phyloP scores from a whole-genome alignment of 2,888 invertebrate genomes.

The Smittia aterrima region DNA sequence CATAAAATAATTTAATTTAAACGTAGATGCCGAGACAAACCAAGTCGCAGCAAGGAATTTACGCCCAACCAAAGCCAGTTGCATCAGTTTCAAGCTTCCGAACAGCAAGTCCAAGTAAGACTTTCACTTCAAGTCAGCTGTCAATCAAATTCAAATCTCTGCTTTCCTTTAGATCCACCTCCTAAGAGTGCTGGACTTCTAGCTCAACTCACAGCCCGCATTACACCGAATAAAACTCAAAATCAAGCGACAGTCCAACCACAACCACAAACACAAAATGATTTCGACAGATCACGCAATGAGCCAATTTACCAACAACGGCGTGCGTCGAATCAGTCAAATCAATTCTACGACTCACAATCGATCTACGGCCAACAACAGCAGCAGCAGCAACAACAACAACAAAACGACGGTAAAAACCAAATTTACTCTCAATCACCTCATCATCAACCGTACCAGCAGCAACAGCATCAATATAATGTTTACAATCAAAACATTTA shows the following conservation, averaged over 20 bases:
- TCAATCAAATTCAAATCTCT: no score
- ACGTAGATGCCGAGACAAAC: conserved; percentile 35
- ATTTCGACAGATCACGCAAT: conserved; percentile 44
- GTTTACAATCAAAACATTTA: conserved; percentile 51
- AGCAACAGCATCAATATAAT: conserved; percentile 41
- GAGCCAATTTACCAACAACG: conserved; percentile 35
- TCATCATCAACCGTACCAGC: conserved; percentile 49
- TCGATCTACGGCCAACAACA: conserved; percentile 46
- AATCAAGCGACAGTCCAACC: conserved; percentile 44
- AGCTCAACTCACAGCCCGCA: conserved; percentile 54
- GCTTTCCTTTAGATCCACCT: conserved; percentile 47
- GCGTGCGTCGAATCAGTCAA: conserved; percentile 44
- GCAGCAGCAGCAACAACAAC: conserved; percentile 47
- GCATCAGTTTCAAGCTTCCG: conserved; percentile 54
- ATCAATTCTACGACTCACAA: conserved; percentile 45
- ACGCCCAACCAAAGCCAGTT: conserved; percentile 54
- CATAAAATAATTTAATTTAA: no score
- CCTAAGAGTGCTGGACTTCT: conserved; percentile 53
- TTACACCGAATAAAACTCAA: conserved; percentile 45
- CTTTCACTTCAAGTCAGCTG: not conserved
- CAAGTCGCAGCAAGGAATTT: conserved; percentile 48
- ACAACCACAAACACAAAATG: conserved; percentile 37
- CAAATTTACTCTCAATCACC: conserved; percentile 59
- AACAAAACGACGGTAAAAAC: conserved; percentile 47
- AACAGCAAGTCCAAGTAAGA: conserved; percentile 48